phyloP scores from a whole-genome alignment of 2,113 vertebrate genomes.

The Austrofundulus limnaeus region DNA sequence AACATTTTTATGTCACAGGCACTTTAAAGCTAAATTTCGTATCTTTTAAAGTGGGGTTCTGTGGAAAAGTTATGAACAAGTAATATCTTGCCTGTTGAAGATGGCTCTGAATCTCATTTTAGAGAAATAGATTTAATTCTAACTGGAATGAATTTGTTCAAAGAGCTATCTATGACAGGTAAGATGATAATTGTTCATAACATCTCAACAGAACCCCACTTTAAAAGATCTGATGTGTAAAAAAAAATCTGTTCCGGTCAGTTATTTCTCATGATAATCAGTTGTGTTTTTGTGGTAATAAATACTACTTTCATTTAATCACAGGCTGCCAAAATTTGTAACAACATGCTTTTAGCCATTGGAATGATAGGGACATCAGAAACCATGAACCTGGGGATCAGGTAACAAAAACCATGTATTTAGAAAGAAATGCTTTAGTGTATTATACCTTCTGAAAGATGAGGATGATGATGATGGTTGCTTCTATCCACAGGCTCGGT shows the following conservation, averaged over 20 bases:
- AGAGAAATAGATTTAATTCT: too few relatives aligned
- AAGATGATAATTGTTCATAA: too few relatives aligned
- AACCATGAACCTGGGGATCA: slow-evolving; percentile 98
- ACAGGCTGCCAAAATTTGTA: slow-evolving; percentile 98
- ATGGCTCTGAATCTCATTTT: not conserved
- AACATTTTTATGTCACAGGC: too few relatives aligned
- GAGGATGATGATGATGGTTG: not conserved
- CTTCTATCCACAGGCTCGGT: slow-evolving; percentile 89
- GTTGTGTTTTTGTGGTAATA: not conserved
- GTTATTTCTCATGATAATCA: not conserved
- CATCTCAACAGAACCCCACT: too few relatives aligned
- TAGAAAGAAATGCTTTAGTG: not conserved
- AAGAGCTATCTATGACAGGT: too few relatives aligned
- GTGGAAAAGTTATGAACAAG: too few relatives aligned
- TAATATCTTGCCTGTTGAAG: too few relatives aligned
- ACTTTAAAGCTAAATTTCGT: too few relatives aligned
- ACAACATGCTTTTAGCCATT: slow-evolving; percentile 98
- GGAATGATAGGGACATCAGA: slow-evolving; percentile 98
- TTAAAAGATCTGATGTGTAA: too few relatives aligned
- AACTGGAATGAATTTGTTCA: too few relatives aligned
- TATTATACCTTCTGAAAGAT: not conserved
- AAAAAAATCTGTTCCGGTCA: not conserved
- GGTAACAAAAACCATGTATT: slow-evolving; percentile 70
- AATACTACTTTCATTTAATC: slow-evolving; percentile 22
- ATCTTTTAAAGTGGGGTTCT: too few relatives aligned